Evolutionary conservation across 2,888 invertebrate genomes (phyloP).

Genomic region (Cremastobaeus sp.): DNA sequence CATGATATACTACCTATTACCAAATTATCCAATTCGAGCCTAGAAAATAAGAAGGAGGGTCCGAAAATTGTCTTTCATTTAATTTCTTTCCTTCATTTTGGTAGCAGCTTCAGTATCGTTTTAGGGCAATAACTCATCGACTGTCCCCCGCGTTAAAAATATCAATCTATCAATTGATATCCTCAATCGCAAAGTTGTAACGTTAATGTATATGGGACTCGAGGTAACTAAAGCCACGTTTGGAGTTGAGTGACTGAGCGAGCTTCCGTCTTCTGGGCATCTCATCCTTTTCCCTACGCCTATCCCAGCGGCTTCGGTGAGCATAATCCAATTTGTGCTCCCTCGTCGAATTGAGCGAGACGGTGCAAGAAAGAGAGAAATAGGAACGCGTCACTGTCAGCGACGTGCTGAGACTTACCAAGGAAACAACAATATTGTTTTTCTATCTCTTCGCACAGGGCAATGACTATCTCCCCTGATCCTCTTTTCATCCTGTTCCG

Average conservation of each 20-base stretch:
- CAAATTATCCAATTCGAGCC: constrained; percentile 53
- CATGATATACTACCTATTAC: constrained; percentile 43
- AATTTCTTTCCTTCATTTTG: constrained; percentile 43
- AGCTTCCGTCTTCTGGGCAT: constrained; percentile 57
- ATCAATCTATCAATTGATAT: constrained; percentile 74
- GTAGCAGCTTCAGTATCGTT: constrained; percentile 32
- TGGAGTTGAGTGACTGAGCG: constrained; percentile 45
- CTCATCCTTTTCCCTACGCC: constrained; percentile 55
- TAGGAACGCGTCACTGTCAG: constrained; percentile 72
- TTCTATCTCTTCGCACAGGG: constrained; percentile 65
- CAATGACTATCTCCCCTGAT: constrained; percentile 52
- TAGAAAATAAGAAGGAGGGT: constrained; percentile 39
- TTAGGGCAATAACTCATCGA: constrained; percentile 64
- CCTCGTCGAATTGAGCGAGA: constrained; percentile 63
- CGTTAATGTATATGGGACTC: constrained; percentile 55
- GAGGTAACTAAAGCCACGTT: constrained; percentile 54
- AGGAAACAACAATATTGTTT: constrained; percentile 77
- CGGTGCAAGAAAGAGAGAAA: constrained; percentile 41
- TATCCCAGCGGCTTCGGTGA: constrained; percentile 60
- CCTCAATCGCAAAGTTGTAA: constrained; percentile 56
- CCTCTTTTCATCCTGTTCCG: constrained; percentile 32
- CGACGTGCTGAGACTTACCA: constrained; percentile 74
- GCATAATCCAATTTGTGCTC: constrained; percentile 77
- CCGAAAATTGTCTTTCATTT: constrained; percentile 55
- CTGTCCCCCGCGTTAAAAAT: constrained; percentile 73